These are phyloP conservation scores for Chrysemys picta DNA, from an alignment of 2,113 vertebrate species.

Conservation along the genomic window DNA sequence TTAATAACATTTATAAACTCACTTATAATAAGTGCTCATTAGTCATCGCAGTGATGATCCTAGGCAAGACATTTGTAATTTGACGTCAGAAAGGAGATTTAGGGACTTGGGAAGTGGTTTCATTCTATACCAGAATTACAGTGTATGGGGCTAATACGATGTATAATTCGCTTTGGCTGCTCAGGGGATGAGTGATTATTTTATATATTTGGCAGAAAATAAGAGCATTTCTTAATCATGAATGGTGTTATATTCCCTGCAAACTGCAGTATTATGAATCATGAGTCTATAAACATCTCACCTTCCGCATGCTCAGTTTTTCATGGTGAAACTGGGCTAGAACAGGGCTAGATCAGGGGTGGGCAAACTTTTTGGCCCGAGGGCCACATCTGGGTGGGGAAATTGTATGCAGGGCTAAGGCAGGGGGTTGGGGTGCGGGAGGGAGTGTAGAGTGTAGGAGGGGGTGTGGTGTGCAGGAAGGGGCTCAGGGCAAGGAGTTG, in stretches of 20 bases:
- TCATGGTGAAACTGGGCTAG: neutral
- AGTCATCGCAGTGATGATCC: conserved; percentile 56
- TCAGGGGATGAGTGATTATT: conserved; percentile 53
- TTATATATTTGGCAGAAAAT: conserved; percentile 69
- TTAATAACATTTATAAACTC: conserved; percentile 70
- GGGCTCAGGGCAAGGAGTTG: no score
- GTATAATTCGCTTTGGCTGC: conserved; percentile 54
- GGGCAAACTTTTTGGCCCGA: no score
- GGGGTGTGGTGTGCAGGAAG: no score
- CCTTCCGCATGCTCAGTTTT: accelerated
- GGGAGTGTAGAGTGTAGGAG: no score
- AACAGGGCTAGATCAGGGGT: no score
- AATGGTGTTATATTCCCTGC: conserved; percentile 29
- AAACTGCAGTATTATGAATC: conserved; percentile 61
- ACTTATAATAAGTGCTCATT: conserved; percentile 51
- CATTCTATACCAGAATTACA: conserved; percentile 26
- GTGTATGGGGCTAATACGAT: conserved; percentile 8
- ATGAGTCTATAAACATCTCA: conserved; percentile 28
- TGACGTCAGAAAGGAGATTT: conserved; percentile 65
- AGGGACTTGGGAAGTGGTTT: conserved; percentile 28
- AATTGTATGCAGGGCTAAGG: no score
- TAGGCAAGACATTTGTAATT: conserved; percentile 56
- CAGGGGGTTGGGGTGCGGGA: no score
- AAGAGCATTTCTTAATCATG: conserved; percentile 44
- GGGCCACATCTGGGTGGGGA: no score